phyloP scores from a whole-genome alignment of 2,888 invertebrate genomes.

The Hydriomena furcata region DNA sequence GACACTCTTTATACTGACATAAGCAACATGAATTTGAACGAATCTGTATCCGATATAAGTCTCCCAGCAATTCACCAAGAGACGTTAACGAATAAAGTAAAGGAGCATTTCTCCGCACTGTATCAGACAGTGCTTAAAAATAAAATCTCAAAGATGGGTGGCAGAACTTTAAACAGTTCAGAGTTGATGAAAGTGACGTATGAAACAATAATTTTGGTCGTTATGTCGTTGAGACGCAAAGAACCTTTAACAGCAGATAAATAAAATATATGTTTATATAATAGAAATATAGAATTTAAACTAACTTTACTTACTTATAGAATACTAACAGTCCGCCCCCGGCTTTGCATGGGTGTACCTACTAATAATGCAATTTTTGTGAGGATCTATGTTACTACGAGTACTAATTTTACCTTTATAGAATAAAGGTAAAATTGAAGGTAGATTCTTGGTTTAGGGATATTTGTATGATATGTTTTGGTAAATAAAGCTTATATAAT shows the following conservation, averaged over 20 bases:
- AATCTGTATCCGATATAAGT: not conserved
- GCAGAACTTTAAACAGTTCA: conserved; percentile 1
- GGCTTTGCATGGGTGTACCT: too few species aligned
- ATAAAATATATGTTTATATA: too few species aligned
- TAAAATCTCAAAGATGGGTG: not conserved
- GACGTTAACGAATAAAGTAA: conserved; percentile 16
- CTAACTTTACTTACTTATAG: too few species aligned
- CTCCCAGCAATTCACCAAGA: conserved; percentile 8
- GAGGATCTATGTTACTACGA: too few species aligned
- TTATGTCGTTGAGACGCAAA: conserved; percentile 15
- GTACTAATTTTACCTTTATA: too few species aligned
- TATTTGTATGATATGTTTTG: too few species aligned
- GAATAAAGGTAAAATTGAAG: too few species aligned
- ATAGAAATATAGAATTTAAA: too few species aligned
- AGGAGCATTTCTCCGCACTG: conserved; percentile 10
- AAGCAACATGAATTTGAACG: conserved; percentile 13
- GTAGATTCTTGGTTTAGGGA: too few species aligned
- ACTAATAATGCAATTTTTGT: too few species aligned
- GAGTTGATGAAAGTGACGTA: conserved; percentile 25
- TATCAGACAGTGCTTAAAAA: conserved; percentile 13
- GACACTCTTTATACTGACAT: conserved; percentile 18
- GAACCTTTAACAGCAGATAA: not conserved
- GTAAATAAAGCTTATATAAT: too few species aligned
- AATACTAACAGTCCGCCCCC: too few species aligned
- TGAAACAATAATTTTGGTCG: conserved; percentile 20